Percentiles rank a stretch among this genome's conserved stretches.
Conservation (phyloP, 2,888 invertebrate species). For the Papilio gigon region DNA sequence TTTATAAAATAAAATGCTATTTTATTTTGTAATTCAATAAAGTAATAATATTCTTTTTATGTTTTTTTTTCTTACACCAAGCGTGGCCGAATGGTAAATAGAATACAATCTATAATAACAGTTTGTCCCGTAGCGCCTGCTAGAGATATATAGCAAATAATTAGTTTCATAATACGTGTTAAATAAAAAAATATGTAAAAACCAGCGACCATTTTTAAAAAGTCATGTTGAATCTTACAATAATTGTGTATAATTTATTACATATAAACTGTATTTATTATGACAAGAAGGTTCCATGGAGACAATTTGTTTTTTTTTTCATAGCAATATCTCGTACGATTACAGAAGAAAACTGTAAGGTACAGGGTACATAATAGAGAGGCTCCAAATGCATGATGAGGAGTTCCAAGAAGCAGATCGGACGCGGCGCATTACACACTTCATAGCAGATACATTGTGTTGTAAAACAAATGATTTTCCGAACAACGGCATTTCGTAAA, state of each 20-base stretch:
- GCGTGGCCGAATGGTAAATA: too few species aligned
- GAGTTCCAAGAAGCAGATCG: slow-evolving; percentile 16
- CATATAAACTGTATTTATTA: too few species aligned
- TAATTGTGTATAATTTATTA: too few species aligned
- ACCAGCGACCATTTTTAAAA: too few species aligned
- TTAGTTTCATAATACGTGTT: background rate
- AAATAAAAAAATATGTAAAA: background rate
- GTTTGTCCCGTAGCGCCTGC: background rate
- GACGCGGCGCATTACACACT: slow-evolving; percentile 4
- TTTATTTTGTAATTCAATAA: background rate
- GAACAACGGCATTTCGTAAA: slow-evolving; percentile 25
- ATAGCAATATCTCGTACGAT: too few species aligned
- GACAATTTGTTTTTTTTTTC: too few species aligned
- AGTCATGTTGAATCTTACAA: too few species aligned
- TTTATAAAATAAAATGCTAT: background rate
- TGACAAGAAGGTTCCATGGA: too few species aligned
- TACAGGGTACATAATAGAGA: background rate
- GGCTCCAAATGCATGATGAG: background rate
- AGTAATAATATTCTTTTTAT: background rate
- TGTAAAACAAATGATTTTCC: slow-evolving; percentile 13
- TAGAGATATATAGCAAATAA: background rate
- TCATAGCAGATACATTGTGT: slow-evolving; percentile 16
- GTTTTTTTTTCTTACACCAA: too few species aligned
- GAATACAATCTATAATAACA: too few species aligned
- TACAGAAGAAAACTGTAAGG: too few species aligned